Percentiles rank a stretch among this genome's conserved stretches.
Conservation (phyloP, 2,797 vertebrate genomes). For the Tinamus major region DNA sequence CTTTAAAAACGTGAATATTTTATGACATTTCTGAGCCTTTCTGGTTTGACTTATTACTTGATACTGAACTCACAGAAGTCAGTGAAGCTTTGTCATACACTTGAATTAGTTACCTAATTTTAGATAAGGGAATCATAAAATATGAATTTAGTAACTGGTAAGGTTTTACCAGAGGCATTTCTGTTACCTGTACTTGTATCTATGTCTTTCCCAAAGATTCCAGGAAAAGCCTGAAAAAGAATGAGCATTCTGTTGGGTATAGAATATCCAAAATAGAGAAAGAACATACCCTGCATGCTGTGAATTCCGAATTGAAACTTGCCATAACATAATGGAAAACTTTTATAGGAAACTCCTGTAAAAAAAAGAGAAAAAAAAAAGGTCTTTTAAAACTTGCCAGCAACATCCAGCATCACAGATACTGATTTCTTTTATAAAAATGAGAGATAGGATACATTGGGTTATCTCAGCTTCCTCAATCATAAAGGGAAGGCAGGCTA, state of each 20-base stretch:
- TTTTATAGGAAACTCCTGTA: neutral
- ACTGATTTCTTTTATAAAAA: neutral
- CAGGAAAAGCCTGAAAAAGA: neutral
- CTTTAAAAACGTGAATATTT: neutral
- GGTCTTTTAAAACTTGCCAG: neutral
- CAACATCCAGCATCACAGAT: neutral
- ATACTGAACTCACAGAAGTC: neutral
- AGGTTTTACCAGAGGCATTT: neutral
- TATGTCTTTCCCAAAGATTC: neutral
- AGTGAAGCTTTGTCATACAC: neutral
- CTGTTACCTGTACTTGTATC: neutral
- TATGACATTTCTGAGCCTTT: neutral
- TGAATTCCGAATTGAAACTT: neutral
- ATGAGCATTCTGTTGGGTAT: neutral
- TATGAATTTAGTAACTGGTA: neutral
- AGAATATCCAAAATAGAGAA: neutral
- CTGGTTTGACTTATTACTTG: neutral
- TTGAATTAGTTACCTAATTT: slow-evolving; percentile 23
- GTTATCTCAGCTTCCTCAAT: neutral
- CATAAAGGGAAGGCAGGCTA: neutral
- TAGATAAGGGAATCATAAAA: neutral
- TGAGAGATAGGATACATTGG: neutral
- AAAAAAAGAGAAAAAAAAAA: neutral
- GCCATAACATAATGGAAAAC: neutral
- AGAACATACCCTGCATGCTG: neutral